Conservation (phyloP, 2,888 invertebrate species). For the Pecten maximus region DNA sequence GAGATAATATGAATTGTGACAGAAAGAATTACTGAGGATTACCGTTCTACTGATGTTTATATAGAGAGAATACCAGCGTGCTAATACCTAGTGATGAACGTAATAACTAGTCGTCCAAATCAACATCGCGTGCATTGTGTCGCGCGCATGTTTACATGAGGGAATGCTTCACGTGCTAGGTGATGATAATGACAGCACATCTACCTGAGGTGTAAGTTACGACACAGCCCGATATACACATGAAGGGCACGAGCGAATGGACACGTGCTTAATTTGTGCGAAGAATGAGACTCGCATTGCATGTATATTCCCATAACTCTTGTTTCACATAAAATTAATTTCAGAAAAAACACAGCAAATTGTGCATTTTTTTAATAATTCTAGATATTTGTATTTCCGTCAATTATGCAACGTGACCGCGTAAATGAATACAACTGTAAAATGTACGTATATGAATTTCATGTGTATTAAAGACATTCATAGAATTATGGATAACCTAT, state of each 20-base stretch:
- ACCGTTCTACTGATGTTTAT: background rate
- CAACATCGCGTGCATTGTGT: constrained; percentile 13
- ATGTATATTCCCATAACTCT: constrained; percentile 16
- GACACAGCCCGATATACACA: background rate
- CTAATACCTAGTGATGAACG: background rate
- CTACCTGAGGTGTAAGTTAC: constrained; percentile 2
- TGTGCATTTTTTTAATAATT: constrained; percentile 27
- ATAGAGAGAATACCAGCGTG: background rate
- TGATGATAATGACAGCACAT: background rate
- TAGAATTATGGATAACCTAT: constrained; percentile 27
- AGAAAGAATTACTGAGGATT: background rate
- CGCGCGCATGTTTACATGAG: constrained; percentile 15
- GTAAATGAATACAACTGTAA: background rate
- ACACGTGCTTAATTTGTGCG: background rate
- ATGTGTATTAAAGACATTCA: constrained; percentile 24
- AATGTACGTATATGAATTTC: constrained; percentile 24
- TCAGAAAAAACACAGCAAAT: background rate
- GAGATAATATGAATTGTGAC: constrained; percentile 24
- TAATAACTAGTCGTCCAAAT: background rate
- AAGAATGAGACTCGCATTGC: background rate
- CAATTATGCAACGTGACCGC: background rate
- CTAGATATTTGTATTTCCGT: constrained; percentile 28
- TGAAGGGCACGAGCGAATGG: background rate
- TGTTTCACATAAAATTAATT: constrained; percentile 30
- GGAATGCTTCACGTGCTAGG: background rate